Conservation (phyloP, 2,113 vertebrate genomes). For the Heliornis fulica region DNA sequence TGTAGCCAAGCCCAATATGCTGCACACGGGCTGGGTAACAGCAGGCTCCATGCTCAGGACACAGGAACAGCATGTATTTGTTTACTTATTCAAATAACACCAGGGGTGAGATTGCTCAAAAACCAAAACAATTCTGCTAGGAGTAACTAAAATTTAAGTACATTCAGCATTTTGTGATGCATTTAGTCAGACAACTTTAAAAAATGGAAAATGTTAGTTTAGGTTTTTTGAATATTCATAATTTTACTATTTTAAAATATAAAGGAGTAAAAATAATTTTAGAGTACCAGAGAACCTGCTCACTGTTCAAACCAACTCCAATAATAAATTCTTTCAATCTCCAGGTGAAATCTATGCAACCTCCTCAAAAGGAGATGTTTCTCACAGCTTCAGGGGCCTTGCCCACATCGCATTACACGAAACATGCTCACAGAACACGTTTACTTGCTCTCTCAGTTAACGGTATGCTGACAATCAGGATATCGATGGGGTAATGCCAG, state of each 20-base stretch:
- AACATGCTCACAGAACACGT: no score
- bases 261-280: neutral
- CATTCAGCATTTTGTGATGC: neutral
- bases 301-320: neutral
- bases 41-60: conserved; percentile 2
- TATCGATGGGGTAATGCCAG: neutral
- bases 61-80: conserved; percentile 30
- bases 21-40: conserved; percentile 37
- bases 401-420: neutral
- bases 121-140: neutral
- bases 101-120: neutral
- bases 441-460: neutral
- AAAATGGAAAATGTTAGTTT: neutral
- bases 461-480: neutral
- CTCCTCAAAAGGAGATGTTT: neutral
- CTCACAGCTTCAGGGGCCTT: neutral
- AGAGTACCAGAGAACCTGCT: neutral
- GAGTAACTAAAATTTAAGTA: neutral
- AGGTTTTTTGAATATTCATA: accelerated
- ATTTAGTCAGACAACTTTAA: neutral
- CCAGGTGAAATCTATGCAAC: neutral
- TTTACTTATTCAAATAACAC: conserved; percentile 45
- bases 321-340: neutral
- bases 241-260: neutral
- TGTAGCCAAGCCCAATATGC: conserved; percentile 51